phyloP scores from a whole-genome alignment of 2,113 vertebrate genomes.

The Ammodytes marinus region DNA sequence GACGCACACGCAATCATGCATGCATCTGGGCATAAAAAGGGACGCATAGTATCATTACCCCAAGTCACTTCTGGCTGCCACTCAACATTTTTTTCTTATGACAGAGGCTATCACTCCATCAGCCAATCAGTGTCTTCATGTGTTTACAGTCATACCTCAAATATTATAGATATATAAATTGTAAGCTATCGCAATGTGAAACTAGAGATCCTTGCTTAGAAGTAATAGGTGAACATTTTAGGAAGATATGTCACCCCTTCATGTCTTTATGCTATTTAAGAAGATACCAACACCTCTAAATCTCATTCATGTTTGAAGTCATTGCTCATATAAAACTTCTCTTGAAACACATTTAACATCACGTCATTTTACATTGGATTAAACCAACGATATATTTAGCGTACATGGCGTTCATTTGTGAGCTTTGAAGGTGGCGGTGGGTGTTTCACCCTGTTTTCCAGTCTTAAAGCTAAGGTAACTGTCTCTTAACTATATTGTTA shows the following conservation, averaged over 20 bases:
- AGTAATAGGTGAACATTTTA: not conserved
- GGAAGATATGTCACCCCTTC: not conserved
- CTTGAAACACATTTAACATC: too few species aligned
- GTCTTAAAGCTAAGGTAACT: not conserved
- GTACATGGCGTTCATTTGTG: not conserved
- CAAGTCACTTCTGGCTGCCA: slow-evolving; percentile 7
- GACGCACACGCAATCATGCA: not conserved
- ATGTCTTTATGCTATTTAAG: not conserved
- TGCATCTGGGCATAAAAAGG: slow-evolving; percentile 10
- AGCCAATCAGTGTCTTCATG: not conserved
- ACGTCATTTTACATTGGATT: not conserved
- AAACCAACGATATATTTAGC: not conserved
- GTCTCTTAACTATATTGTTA: not conserved
- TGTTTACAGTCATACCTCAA: not conserved
- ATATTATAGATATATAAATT: too few species aligned
- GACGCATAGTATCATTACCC: not conserved
- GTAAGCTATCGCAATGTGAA: not conserved
- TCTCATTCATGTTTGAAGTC: not conserved
- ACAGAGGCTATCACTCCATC: not conserved
- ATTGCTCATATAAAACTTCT: not conserved
- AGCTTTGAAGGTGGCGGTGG: not conserved
- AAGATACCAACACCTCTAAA: not conserved
- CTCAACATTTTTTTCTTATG: not conserved
- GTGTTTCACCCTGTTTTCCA: not conserved
- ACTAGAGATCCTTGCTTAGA: not conserved